Conservation (phyloP, 2,113 vertebrate species). For the Macroglossus sobrinus region DNA sequence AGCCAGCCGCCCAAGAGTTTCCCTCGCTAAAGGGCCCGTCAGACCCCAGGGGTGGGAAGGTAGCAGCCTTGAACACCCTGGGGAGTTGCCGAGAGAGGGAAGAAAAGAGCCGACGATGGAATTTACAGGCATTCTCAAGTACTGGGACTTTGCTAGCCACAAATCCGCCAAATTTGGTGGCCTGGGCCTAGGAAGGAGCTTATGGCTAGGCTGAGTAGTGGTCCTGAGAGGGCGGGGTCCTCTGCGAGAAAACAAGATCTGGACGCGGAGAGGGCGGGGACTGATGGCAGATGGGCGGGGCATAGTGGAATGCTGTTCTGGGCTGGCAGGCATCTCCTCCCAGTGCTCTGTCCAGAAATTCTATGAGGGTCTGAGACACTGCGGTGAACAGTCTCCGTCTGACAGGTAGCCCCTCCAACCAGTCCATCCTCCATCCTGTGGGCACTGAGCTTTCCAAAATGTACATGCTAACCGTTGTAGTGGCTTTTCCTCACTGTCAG, state of each 20-base stretch:
- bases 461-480: not conserved
- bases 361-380: accelerated
- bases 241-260: not conserved
- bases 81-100: not conserved
- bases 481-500: not conserved
- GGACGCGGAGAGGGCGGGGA: accelerated
- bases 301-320: not conserved
- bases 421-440: not conserved
- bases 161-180: not conserved
- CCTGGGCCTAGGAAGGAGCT: accelerated
- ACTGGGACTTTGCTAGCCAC: not conserved
- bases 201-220: accelerated
- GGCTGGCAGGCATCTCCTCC: not conserved
- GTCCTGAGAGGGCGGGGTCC: not conserved
- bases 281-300: not conserved
- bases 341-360: too few relatives aligned
- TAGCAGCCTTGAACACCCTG: not conserved
- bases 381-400: not conserved
- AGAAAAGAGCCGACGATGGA: accelerated
- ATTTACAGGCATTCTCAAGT: not conserved
- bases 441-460: not conserved
- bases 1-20: not conserved
- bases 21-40: not conserved
- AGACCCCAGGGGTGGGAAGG: not conserved
- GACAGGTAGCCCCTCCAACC: not conserved